A percentile compares a stretch with the other conserved stretches of the same genome.
Evolutionary conservation across 2,888 invertebrate genomes (phyloP).

Genomic region (Xylota sylvarum): DNA sequence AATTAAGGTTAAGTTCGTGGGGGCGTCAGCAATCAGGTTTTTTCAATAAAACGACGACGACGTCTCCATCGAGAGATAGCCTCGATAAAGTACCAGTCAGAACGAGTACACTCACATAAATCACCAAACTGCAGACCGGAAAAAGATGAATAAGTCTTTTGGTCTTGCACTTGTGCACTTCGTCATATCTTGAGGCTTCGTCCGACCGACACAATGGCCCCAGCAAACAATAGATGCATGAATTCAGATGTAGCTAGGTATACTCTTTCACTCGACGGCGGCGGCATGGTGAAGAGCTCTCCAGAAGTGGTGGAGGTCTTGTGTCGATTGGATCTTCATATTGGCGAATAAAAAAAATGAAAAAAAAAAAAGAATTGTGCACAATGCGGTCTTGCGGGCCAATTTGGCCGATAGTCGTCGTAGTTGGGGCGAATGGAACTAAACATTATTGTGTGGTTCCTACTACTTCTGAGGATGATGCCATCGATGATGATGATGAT

Average conservation of each 20-base stretch:
- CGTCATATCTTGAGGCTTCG: conserved; percentile 47
- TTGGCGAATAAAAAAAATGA: conserved; percentile 19
- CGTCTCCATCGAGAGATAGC: conserved; percentile 38
- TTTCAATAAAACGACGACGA: conserved; percentile 27
- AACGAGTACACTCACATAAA: conserved; percentile 53
- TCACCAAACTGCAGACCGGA: conserved; percentile 52
- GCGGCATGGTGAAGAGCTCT: conserved; percentile 26
- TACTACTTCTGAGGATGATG: conserved; percentile 29
- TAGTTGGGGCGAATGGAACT: conserved; percentile 18
- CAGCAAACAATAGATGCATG: conserved; percentile 74
- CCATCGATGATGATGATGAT: conserved; percentile 30
- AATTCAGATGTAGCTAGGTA: conserved; percentile 66
- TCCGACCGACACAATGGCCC: conserved; percentile 56
- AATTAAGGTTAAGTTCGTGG: conserved; percentile 45
- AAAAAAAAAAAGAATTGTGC: conserved; percentile 7
- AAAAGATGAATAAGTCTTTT: conserved; percentile 29
- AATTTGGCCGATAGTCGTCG: conserved; percentile 50
- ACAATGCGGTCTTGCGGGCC: conserved; percentile 64
- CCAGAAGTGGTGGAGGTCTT: conserved; percentile 45
- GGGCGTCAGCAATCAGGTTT: conserved; percentile 32
- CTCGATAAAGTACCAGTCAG: conserved; percentile 31
- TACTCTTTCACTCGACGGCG: conserved; percentile 9
- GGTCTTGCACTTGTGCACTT: conserved; percentile 63
- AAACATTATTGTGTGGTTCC: conserved; percentile 22
- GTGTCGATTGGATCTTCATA: conserved; percentile 70